Conservation (phyloP, 1,140 invertebrate species). For the Camponotus vicinus region DNA sequence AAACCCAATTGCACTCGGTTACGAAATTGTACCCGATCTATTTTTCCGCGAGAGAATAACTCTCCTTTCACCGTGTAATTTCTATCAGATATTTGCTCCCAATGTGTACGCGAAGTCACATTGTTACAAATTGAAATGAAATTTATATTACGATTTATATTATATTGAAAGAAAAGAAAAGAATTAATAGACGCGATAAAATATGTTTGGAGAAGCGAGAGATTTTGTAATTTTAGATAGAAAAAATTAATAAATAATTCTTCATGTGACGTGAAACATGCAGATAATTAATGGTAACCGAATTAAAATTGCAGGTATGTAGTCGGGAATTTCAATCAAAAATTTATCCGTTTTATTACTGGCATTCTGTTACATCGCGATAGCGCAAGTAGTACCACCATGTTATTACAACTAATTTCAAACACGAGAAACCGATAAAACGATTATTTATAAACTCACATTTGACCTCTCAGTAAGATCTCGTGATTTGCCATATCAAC, state of each 20-base stretch:
- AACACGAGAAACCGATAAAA: constrained; percentile 50
- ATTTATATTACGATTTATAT: constrained; percentile 29
- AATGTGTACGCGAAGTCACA: neutral
- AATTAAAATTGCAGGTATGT: constrained; percentile 52
- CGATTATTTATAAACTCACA: constrained; percentile 57
- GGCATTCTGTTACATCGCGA: constrained; percentile 45
- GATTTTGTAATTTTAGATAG: constrained; percentile 27
- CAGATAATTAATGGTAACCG: neutral
- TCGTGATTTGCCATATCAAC: constrained; percentile 41
- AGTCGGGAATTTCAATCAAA: constrained; percentile 52
- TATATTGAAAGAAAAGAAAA: neutral
- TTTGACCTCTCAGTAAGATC: constrained; percentile 46
- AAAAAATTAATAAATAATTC: constrained; percentile 46
- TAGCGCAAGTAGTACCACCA: neutral
- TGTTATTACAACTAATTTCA: constrained; percentile 48
- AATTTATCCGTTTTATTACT: constrained; percentile 48
- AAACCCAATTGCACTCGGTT: constrained; percentile 16
- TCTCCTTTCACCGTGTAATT: constrained; percentile 6
- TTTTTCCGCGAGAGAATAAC: constrained; percentile 46
- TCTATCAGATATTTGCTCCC: constrained; percentile 11
- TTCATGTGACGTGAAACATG: constrained; percentile 46
- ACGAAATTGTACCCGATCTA: constrained; percentile 38
- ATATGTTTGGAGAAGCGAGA: constrained; percentile 19
- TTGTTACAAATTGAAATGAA: constrained; percentile 33
- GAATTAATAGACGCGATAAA: constrained; percentile 15